Base-by-base conservation (phyloP, 2,113 vertebrate species). In the Sinocyclocheilus anophthalmus region DNA sequence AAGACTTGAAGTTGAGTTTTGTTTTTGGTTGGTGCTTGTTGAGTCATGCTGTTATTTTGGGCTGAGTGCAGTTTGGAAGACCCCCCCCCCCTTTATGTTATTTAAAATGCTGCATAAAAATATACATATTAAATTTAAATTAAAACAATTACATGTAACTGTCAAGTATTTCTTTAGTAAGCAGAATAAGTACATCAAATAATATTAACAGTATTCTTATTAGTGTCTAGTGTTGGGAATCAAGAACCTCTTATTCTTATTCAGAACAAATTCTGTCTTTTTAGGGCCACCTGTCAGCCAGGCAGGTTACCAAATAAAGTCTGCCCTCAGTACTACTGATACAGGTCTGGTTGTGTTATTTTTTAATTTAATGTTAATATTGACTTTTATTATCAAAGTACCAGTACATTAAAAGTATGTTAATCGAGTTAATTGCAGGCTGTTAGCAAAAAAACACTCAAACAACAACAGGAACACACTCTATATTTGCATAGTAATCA, bases 1-100 rank as follows among this genome's bases (percentile, higher is more conserved):
- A 61, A 69, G 76, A 61, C 59, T 39, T 63, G 33, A 81, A 80
- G 61, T 59, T 63, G 10, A 78, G 83, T 45, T 55, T 70, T 77
- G 76, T 63, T 69, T 67, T 61, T 63, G 73, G 20, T 77, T 55
- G 16, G 75, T 33, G 48, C 53, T 79, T 61, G 20, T 61, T 57
- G 20, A 79, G 20, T 79, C 55, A 39, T 39, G 20, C 77, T 39
- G 53, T 79, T 79, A 61, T 79, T 42, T 55, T 79, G 26, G 53
- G 55, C 55, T 61, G 39, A 39, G 72, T 48, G 16, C 5, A 24
- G 48, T 48, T 76, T 50, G 8, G 33, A 72, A 72, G 18, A 9
- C 10, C 67, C 30, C 30, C 48, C 42, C 42, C 1, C 6, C 30
- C 30, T 30, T 2, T 4, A 37, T 37, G 37, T 37, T 37, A 37